Evolutionary conservation across 2,888 invertebrate genomes (phyloP).

Genomic region (Tridacna crocea): DNA sequence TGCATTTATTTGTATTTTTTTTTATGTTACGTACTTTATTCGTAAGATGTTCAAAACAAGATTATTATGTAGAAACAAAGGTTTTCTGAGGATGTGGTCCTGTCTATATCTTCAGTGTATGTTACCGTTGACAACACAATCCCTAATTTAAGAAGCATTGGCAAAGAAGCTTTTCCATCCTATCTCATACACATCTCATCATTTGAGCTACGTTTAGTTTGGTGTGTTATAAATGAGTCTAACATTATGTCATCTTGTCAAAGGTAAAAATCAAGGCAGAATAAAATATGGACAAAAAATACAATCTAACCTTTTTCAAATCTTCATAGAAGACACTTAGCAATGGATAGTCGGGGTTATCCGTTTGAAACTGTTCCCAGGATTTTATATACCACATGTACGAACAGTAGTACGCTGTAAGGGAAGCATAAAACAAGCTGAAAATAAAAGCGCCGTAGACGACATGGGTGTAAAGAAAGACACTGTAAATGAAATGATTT

Average conservation of each 20-base stretch:
- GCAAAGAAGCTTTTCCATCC: too few species aligned
- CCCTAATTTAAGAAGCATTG: too few species aligned
- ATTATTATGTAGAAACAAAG: too few species aligned
- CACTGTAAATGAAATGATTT: background rate
- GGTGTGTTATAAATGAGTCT: too few species aligned
- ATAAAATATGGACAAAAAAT: background rate
- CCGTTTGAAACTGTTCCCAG: conserved; percentile 3
- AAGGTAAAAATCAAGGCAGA: background rate
- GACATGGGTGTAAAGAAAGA: background rate
- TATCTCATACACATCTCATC: too few species aligned
- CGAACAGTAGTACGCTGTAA: background rate
- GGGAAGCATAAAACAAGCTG: background rate
- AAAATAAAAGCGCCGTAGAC: background rate
- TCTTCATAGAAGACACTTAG: conserved; percentile 8
- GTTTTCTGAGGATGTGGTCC: too few species aligned
- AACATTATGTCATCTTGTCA: background rate
- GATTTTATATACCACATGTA: conserved; percentile 3
- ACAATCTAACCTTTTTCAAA: conserved; percentile 11
- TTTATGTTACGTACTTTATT: too few species aligned
- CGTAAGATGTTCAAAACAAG: too few species aligned
- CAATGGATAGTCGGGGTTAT: conserved; percentile 13
- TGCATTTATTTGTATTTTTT: too few species aligned
- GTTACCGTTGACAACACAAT: too few species aligned
- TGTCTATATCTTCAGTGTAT: too few species aligned
- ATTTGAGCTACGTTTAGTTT: too few species aligned